Base-by-base conservation (phyloP, 2,113 vertebrate genomes). In the Aptenodytes forsteri region DNA sequence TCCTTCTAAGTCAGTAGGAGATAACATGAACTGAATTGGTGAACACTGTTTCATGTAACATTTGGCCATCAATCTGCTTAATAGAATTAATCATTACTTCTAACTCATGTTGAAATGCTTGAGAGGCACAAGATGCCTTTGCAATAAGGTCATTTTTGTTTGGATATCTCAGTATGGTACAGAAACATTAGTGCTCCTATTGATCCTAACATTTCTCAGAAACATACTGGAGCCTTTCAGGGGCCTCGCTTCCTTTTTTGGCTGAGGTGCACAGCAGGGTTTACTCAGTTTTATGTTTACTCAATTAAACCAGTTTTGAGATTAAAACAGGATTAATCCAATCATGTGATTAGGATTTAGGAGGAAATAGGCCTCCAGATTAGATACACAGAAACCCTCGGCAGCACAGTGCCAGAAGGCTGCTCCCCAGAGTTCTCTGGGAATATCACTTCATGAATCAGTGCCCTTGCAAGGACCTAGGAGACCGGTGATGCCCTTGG, bases 321-420 rank as follows among this genome's bases (percentile, higher is more conserved):
- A 97, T 85, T 91, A 82, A 72, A 95, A 47, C 27, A 76, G 62
- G 54, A 76, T 80, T 83, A 91, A 91, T 87, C 87, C 64, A 81
- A 82, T 91, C 65, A 72, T 65, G 36, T 77, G 78, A 61, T 90
- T 83, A 91, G 70, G 61, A 87, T 91, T 93, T 90, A 87, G 61
- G 44, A 79, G 62, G 52, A 93, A 94, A 55, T 72, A 64, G 46
- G 21, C 40, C 40, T 90, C 27, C 40, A 69, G 56, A 44, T 95
- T 78, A 94, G 65, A 47, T 38, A 32, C 10, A 66, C 34, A 70
- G 76, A 86, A 90, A 66, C 6, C 0, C 1, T 62, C 55, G 55
- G 61, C 15, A 59, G 15, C 10, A 27, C 0, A 0, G n/a, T 85
- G 54, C 47, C 44, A 65, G 49, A 85, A 89, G 8, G 20, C 62